Conservation (phyloP, 2,888 invertebrate genomes). For the Synanthedon tipuliformis region DNA sequence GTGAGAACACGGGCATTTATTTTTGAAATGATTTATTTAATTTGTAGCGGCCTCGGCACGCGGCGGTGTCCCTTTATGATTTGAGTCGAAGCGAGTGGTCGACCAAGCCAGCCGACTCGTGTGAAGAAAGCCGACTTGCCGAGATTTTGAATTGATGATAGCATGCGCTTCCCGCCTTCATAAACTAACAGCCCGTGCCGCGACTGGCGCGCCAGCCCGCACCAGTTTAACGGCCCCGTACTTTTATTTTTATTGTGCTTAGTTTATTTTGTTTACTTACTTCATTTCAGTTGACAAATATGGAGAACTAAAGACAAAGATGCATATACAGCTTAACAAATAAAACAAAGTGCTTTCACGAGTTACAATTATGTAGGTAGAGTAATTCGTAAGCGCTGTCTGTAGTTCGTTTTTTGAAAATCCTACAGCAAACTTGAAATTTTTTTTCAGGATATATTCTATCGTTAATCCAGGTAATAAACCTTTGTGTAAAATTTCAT, state of each 20-base stretch:
- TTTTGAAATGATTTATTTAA: neutral
- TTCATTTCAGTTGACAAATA: neutral
- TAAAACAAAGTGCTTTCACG: too few relatives aligned
- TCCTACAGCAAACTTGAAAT: too few relatives aligned
- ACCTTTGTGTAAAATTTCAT: too few relatives aligned
- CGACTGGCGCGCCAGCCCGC: constrained; percentile 3
- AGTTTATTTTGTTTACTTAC: neutral
- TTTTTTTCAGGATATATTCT: too few relatives aligned
- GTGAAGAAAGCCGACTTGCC: constrained; percentile 11
- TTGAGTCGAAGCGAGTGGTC: neutral
- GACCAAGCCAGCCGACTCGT: constrained; percentile 3
- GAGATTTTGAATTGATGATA: constrained; percentile 12
- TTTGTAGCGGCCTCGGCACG: neutral
- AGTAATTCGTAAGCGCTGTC: too few relatives aligned
- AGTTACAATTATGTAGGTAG: too few relatives aligned
- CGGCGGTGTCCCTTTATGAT: neutral
- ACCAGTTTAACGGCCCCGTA: neutral
- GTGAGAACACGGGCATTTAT: neutral
- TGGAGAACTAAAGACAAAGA: neutral
- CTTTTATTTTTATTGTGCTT: neutral
- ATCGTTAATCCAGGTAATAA: too few relatives aligned
- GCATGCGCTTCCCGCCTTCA: constrained; percentile 9
- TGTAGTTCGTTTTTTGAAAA: too few relatives aligned
- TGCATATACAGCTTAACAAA: too few relatives aligned
- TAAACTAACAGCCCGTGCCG: constrained; percentile 4